Percentiles rank a stretch among this genome's conserved stretches.
Evolutionary conservation across 2,888 invertebrate species (phyloP).

Genomic region (Sarcophaga carnaria): DNA sequence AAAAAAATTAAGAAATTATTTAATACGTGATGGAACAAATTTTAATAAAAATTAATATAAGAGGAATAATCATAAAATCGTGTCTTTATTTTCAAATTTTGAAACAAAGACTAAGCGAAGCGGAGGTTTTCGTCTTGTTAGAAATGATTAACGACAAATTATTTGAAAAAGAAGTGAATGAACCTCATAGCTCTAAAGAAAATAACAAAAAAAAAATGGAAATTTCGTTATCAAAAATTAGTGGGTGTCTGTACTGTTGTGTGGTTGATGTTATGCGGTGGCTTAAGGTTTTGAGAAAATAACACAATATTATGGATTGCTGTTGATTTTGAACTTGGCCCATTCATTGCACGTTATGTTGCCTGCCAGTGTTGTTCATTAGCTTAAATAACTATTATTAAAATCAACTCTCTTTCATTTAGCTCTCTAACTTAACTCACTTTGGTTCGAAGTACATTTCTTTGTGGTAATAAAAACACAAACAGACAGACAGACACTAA

Average conservation of each 20-base stretch:
- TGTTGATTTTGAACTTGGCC: constrained; percentile 64
- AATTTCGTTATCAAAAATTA: too few species aligned
- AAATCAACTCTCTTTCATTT: constrained; percentile 36
- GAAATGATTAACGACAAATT: background rate
- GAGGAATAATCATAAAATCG: background rate
- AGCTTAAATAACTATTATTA: constrained; percentile 47
- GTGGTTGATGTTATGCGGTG: too few species aligned
- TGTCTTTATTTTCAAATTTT: background rate
- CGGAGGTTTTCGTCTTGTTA: background rate
- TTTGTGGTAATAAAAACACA: constrained; percentile 55
- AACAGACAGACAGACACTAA: too few species aligned
- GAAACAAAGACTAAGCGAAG: background rate
- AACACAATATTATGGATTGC: background rate
- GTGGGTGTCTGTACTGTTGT: too few species aligned
- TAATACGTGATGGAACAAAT: constrained; percentile 20
- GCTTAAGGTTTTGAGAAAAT: too few species aligned
- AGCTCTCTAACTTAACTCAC: constrained; percentile 22
- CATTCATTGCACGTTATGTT: constrained; percentile 58
- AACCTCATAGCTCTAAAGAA: background rate
- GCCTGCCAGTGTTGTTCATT: background rate
- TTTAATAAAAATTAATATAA: background rate
- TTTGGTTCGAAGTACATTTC: constrained; percentile 30
- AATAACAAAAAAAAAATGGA: too few species aligned
- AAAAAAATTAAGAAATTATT: constrained; percentile 44
- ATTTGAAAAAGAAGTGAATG: background rate